Conservation (phyloP, 2,797 vertebrate genomes). For the Callimico goeldii region DNA sequence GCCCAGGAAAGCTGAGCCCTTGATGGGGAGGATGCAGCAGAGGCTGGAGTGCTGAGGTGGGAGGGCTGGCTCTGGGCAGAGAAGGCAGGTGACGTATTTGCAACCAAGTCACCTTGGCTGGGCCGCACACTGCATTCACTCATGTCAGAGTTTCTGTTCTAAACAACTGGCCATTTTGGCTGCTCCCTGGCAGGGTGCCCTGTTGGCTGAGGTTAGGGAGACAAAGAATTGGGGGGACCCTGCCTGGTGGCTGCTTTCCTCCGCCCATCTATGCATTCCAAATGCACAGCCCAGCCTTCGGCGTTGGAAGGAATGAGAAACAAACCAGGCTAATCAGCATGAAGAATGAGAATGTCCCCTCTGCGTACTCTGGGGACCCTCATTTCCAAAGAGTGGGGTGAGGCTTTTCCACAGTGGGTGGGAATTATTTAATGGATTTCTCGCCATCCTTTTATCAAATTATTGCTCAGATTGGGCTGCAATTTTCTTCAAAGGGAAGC, state of each 20-base stretch:
- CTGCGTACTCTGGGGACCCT: not conserved
- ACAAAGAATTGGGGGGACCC: too few relatives aligned
- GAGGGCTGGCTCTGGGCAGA: not conserved
- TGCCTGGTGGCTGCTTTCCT: too few relatives aligned
- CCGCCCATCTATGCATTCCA: not conserved
- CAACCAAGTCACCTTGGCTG: accelerated
- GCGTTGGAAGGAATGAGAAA: not conserved
- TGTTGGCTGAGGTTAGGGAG: accelerated
- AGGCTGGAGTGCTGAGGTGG: accelerated
- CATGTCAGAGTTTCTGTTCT: accelerated
- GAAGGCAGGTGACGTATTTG: not conserved
- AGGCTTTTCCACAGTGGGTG: conserved; percentile 36
- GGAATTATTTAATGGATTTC: not conserved
- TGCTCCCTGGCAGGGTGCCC: not conserved
- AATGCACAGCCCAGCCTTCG: not conserved
- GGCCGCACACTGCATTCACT: accelerated
- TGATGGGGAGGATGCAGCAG: not conserved
- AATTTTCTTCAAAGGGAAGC: conserved; percentile 72
- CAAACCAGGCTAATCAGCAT: not conserved
- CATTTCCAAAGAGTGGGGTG: conserved; percentile 9
- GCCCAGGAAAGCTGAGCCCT: not conserved
- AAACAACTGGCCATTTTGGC: not conserved
- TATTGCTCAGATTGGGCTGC: conserved; percentile 47
- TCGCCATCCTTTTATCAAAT: conserved; percentile 58
- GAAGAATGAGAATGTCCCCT: not conserved